phyloP scores from a whole-genome alignment of 2,888 invertebrate species.

The Physocephala rufipes region DNA sequence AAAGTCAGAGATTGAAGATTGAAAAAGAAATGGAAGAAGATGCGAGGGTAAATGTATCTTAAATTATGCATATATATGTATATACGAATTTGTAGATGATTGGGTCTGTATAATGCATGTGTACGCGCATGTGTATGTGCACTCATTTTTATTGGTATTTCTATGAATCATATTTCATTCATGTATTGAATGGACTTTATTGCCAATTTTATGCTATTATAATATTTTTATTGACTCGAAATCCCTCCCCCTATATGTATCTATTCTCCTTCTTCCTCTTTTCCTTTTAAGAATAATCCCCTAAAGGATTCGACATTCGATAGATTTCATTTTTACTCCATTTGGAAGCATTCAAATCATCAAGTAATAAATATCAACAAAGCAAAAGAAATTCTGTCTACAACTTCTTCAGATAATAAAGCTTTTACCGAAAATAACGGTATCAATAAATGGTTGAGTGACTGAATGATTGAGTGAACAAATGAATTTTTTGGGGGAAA shows the following conservation, averaged over 20 bases:
- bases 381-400: not conserved
- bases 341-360: not conserved
- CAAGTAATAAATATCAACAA: not conserved
- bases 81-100: too few relatives aligned
- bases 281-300: not conserved
- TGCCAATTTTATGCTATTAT: conserved; percentile 25
- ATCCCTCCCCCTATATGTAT: not conserved
- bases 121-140: not conserved
- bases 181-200: conserved; percentile 8
- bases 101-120: not conserved
- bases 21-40: not conserved
- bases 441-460: not conserved
- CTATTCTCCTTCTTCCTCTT: too few relatives aligned
- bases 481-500: not conserved
- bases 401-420: too few relatives aligned
- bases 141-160: too few relatives aligned
- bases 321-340: not conserved
- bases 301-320: not conserved
- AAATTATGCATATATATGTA: too few relatives aligned
- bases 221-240: conserved; percentile 31
- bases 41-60: not conserved
- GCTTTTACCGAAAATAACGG: too few relatives aligned
- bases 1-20: conserved; percentile 19
- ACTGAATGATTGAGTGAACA: not conserved
- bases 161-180: too few relatives aligned